Percentiles rank a stretch among this genome's conserved stretches.
Evolutionary conservation across 1,140 invertebrate genomes (phyloP).

Genomic region (Micrasema longulum): DNA sequence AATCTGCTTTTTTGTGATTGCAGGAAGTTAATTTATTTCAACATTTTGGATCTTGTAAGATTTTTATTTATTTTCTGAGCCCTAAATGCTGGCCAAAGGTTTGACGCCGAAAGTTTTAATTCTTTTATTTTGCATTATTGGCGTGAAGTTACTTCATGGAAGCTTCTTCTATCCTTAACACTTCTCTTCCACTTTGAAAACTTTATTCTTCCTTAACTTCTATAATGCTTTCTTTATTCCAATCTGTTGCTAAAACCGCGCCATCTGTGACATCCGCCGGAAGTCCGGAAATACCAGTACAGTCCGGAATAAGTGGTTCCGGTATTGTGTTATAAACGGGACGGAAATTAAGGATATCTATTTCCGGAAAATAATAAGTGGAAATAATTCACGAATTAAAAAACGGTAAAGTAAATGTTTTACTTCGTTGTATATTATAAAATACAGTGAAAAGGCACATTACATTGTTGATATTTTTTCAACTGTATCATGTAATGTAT

Average conservation of each 20-base stretch:
- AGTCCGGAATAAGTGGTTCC: slow-evolving; percentile 32
- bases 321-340: slow-evolving; percentile 10
- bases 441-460: no score
- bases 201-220: no score
- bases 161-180: background rate
- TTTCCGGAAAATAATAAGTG: slow-evolving; percentile 16
- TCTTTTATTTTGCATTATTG: slow-evolving; percentile 29
- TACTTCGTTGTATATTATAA: no score
- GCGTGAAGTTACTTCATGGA: slow-evolving; percentile 12
- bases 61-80: no score
- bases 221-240: slow-evolving; percentile 8
- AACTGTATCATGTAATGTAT: no score
- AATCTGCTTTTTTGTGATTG: no score
- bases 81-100: no score
- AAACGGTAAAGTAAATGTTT: no score
- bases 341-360: slow-evolving; percentile 21
- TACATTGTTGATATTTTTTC: no score
- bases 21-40: no score
- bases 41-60: no score
- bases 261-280: slow-evolving; percentile 30
- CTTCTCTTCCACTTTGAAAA: background rate
- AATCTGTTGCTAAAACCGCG: slow-evolving; percentile 28
- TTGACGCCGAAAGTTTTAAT: no score
- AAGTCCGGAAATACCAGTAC: slow-evolving; percentile 6
- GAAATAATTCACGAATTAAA: slow-evolving; percentile 11